Percentiles rank a stretch among this genome's conserved stretches.
Evolutionary conservation across 2,888 invertebrate genomes (phyloP).

Genomic region (Bursaphelenchus okinawaensis): DNA sequence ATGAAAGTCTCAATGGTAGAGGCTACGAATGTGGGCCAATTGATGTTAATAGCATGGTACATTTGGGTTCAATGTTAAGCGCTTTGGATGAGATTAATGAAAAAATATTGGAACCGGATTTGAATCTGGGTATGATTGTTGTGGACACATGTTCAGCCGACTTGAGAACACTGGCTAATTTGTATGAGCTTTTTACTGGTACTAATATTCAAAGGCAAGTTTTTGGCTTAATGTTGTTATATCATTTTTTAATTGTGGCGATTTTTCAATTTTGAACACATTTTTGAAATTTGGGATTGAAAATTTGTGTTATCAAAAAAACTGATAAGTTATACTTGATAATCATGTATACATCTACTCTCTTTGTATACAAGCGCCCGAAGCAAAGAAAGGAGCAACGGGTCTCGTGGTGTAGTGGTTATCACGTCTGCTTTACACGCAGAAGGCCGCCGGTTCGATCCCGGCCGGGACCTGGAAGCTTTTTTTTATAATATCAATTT

Average conservation of each 20-base stretch:
- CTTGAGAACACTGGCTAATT: slow-evolving; percentile 47
- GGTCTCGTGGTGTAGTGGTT: not conserved
- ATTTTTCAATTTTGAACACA: too few relatives aligned
- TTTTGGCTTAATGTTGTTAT: too few relatives aligned
- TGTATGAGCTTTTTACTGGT: slow-evolving; percentile 47
- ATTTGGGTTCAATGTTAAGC: slow-evolving; percentile 43
- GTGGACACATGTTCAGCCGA: slow-evolving; percentile 48
- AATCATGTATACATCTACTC: too few relatives aligned
- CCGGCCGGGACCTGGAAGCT: not conserved
- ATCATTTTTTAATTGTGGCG: too few relatives aligned
- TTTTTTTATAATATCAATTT: too few relatives aligned
- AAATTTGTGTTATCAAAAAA: too few relatives aligned
- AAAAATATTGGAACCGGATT: slow-evolving; percentile 15
- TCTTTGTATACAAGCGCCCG: too few relatives aligned
- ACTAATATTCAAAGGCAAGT: slow-evolving; percentile 46
- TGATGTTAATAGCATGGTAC: slow-evolving; percentile 47
- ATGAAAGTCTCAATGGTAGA: slow-evolving; percentile 39
- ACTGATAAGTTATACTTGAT: too few relatives aligned
- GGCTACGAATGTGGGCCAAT: slow-evolving; percentile 48
- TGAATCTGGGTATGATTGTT: slow-evolving; percentile 45
- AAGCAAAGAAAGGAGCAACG: too few relatives aligned
- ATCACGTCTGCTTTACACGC: not conserved
- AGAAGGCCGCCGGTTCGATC: not conserved
- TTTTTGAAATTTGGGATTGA: too few relatives aligned
- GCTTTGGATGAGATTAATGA: slow-evolving; percentile 37